phyloP scores from a whole-genome alignment of 2,797 vertebrate species.

The Epinephelus awoara region DNA sequence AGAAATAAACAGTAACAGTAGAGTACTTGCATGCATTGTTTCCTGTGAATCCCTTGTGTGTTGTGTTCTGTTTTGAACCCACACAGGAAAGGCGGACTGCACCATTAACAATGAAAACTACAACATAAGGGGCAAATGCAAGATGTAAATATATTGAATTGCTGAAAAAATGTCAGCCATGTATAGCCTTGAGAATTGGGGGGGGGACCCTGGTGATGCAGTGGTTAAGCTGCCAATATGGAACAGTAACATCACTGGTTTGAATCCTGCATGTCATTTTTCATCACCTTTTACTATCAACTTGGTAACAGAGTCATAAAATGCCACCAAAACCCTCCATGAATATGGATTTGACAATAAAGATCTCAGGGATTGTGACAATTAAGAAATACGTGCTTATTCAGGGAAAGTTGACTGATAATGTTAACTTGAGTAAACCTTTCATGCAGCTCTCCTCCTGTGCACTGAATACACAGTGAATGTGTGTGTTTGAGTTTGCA shows the following conservation, averaged over 20 bases:
- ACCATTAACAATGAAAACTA: too few relatives aligned
- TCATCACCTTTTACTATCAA: background rate
- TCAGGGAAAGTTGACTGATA: background rate
- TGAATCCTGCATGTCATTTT: background rate
- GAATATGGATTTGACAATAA: background rate
- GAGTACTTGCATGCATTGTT: too few relatives aligned
- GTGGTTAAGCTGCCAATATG: background rate
- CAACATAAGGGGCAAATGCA: too few relatives aligned
- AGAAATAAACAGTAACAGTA: too few relatives aligned
- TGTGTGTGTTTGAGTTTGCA: constrained; percentile 7
- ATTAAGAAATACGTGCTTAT: background rate
- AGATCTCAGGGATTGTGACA: background rate
- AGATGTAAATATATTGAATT: too few relatives aligned
- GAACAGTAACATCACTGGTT: background rate
- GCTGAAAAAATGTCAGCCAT: too few relatives aligned
- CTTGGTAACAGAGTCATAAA: background rate
- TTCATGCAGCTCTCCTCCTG: constrained; percentile 3
- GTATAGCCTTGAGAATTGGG: too few relatives aligned
- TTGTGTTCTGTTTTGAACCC: too few relatives aligned
- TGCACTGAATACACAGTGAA: background rate
- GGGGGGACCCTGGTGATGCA: too few relatives aligned
- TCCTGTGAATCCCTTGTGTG: too few relatives aligned
- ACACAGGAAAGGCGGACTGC: too few relatives aligned
- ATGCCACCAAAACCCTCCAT: background rate
- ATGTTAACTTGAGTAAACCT: background rate